These are phyloP conservation scores for Azemiops feae DNA, from an alignment of 2,113 vertebrate genomes.

Conservation along the genomic window DNA sequence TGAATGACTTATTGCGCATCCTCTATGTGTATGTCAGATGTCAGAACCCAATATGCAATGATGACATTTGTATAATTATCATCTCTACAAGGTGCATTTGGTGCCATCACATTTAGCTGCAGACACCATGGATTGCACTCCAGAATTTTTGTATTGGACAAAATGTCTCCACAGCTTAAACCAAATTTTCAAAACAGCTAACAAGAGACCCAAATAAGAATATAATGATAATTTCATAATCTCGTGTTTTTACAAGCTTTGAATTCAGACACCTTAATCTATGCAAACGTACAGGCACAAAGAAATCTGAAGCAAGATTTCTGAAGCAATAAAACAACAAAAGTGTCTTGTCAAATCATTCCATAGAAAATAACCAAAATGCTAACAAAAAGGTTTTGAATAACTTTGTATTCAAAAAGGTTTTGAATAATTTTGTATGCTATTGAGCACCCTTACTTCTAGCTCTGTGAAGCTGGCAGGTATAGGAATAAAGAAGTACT, in stretches of 20 bases:
- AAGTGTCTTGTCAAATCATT: neutral
- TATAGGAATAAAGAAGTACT: neutral
- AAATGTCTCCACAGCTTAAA: neutral
- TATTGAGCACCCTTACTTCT: neutral
- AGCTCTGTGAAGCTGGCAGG: neutral
- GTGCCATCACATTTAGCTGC: neutral
- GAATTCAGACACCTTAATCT: neutral
- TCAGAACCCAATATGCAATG: neutral
- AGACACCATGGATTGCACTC: neutral
- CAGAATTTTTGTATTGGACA: neutral
- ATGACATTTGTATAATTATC: neutral
- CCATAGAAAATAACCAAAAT: neutral
- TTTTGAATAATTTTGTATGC: neutral
- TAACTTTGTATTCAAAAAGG: neutral
- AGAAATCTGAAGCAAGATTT: neutral
- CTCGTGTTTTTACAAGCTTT: neutral
- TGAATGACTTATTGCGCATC: neutral
- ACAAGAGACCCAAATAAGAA: neutral
- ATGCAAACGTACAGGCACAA: neutral
- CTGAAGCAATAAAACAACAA: neutral
- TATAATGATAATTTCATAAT: neutral
- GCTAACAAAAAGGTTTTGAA: neutral
- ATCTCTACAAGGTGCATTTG: neutral
- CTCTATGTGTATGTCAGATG: neutral
- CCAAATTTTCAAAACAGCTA: neutral